phyloP scores from a whole-genome alignment of 2,888 invertebrate species.

The Watsonalla binaria region DNA sequence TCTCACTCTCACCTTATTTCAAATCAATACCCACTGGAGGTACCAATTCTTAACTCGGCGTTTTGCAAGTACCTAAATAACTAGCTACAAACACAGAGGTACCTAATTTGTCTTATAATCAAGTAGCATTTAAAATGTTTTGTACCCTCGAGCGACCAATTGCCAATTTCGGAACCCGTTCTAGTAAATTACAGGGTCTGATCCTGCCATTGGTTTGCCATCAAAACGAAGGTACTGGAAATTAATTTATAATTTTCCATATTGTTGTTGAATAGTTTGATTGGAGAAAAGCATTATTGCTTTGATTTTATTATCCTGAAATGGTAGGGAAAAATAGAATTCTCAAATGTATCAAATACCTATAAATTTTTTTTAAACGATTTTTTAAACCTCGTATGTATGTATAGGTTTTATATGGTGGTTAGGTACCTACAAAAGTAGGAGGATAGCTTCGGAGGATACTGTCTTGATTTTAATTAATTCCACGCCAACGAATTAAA shows the following conservation, averaged over 20 bases:
- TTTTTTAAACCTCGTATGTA: no score
- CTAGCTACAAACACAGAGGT: slow-evolving; percentile 51
- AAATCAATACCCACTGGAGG: not conserved
- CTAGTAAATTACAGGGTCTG: slow-evolving; percentile 75
- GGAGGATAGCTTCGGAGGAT: no score
- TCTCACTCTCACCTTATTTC: no score
- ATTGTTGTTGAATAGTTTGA: not conserved
- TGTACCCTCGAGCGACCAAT: slow-evolving; percentile 59
- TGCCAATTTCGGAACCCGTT: slow-evolving; percentile 76
- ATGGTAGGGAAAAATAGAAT: no score
- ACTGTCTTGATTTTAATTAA: no score
- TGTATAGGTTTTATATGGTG: no score
- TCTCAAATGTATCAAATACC: no score
- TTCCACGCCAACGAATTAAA: no score
- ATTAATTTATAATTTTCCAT: slow-evolving; percentile 5
- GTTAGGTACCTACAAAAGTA: no score
- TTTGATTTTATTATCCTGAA: no score
- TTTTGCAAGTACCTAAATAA: slow-evolving; percentile 15
- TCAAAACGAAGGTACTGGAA: slow-evolving; percentile 16
- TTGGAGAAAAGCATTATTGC: not conserved
- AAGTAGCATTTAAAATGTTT: slow-evolving; percentile 63
- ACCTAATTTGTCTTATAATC: slow-evolving; percentile 70
- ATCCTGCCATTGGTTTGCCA: slow-evolving; percentile 41
- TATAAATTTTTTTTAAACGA: no score
- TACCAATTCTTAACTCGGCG: slow-evolving; percentile 23